Conservation (phyloP, 2,113 vertebrate genomes). For the Triplophysa tibetana region DNA sequence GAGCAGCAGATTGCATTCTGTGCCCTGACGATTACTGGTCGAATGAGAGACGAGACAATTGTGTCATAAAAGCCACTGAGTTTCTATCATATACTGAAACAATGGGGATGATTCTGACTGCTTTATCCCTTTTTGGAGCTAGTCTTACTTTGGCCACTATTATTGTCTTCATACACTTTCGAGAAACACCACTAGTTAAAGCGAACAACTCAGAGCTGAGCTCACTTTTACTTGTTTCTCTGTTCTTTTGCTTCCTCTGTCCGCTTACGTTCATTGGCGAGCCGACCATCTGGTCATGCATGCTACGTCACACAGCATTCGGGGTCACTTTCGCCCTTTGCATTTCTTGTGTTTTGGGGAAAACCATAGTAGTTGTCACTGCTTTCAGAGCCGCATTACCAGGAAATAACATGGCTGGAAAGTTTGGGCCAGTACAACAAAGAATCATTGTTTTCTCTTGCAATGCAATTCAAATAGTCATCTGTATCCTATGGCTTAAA, state of each 20-base stretch:
- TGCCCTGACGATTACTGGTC: slow-evolving; percentile 57
- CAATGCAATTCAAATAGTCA: slow-evolving; percentile 70
- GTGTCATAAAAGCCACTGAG: slow-evolving; percentile 50
- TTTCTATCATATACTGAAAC: slow-evolving; percentile 52
- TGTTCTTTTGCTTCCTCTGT: slow-evolving; percentile 67
- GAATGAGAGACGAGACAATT: slow-evolving; percentile 49
- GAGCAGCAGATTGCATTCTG: slow-evolving; percentile 55
- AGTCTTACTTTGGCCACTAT: slow-evolving; percentile 53
- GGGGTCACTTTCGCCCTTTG: slow-evolving; percentile 59
- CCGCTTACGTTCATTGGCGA: slow-evolving; percentile 60
- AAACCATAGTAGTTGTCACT: slow-evolving; percentile 61
- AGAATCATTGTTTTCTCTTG: slow-evolving; percentile 61
- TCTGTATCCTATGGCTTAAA: slow-evolving; percentile 70
- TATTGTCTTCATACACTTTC: slow-evolving; percentile 56
- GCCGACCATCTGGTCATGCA: slow-evolving; percentile 71
- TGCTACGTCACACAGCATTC: slow-evolving; percentile 64
- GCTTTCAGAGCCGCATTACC: slow-evolving; percentile 60
- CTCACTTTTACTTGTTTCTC: slow-evolving; percentile 57
- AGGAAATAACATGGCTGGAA: slow-evolving; percentile 50
- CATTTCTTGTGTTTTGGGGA: slow-evolving; percentile 62
- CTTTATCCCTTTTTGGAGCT: slow-evolving; percentile 46
- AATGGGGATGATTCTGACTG: slow-evolving; percentile 53
- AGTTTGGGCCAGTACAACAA: slow-evolving; percentile 58
- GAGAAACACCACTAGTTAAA: slow-evolving; percentile 55
- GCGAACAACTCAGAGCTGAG: slow-evolving; percentile 58